These are phyloP conservation scores for Xestia rhomboidea DNA, from an alignment of 2,888 invertebrate genomes.

Conservation along the genomic window DNA sequence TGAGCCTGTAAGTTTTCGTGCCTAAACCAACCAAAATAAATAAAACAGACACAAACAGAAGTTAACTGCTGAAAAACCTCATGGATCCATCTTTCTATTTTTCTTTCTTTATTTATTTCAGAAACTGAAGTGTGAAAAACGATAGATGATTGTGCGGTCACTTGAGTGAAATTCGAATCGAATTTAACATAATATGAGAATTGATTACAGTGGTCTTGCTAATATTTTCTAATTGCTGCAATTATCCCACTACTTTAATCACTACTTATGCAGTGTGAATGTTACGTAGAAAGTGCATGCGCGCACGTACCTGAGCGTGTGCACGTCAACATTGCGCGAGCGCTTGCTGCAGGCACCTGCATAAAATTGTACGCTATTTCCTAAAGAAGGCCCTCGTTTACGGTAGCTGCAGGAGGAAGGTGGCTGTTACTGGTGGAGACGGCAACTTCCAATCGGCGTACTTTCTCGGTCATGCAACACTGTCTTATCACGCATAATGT, in stretches of 20 bases:
- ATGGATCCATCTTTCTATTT: not conserved
- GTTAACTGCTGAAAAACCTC: not conserved
- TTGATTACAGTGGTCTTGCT: not conserved
- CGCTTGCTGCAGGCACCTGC: conserved; percentile 23
- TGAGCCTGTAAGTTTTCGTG: no score
- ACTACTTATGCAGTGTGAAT: conserved; percentile 58
- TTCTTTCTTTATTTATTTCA: not conserved
- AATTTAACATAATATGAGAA: not conserved
- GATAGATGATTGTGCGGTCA: no score
- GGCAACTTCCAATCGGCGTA: conserved; percentile 11
- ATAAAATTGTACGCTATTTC: conserved; percentile 56
- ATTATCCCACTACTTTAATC: conserved; percentile 41
- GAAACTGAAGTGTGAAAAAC: not conserved
- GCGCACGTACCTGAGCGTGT: conserved; percentile 28
- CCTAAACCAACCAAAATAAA: not conserved
- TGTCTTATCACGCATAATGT: not conserved
- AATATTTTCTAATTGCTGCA: not conserved
- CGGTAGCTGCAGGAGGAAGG: conserved; percentile 4
- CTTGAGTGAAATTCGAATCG: not conserved
- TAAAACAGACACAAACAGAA: not conserved
- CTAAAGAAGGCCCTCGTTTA: conserved; percentile 48
- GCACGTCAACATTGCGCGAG: conserved; percentile 13
- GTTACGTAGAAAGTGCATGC: conserved; percentile 67
- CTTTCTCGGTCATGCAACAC: not conserved
- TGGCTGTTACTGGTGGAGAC: conserved; percentile 10